These are phyloP conservation scores for Hylaeus volcanicus DNA, from an alignment of 1,140 invertebrate species.

Conservation along the genomic window DNA sequence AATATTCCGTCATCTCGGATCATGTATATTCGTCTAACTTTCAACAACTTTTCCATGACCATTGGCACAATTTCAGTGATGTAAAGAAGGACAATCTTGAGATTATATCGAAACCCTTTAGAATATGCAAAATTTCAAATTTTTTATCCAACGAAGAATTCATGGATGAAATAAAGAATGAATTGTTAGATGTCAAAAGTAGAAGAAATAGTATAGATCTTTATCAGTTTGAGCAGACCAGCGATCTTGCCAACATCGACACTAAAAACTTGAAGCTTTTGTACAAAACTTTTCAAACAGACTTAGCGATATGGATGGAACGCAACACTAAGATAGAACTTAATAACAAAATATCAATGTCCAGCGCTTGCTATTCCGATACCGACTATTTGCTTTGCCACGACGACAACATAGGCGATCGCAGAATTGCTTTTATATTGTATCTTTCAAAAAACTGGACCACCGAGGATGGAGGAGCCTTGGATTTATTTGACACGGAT, in stretches of 20 bases:
- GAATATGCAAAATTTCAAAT: constrained; percentile 83
- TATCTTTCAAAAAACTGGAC: constrained; percentile 84
- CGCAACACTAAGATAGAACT: constrained; percentile 83
- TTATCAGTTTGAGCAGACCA: constrained; percentile 87
- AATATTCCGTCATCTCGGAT: constrained; percentile 63
- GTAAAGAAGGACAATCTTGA: constrained; percentile 69
- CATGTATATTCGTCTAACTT: constrained; percentile 60
- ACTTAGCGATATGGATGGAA: constrained; percentile 83
- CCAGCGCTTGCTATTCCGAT: constrained; percentile 86
- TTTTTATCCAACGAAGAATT: constrained; percentile 81
- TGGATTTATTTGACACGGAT: constrained; percentile 84
- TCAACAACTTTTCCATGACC: constrained; percentile 67
- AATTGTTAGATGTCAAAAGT: constrained; percentile 83
- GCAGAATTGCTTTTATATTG: constrained; percentile 87
- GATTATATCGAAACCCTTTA: constrained; percentile 79
- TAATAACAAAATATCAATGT: constrained; percentile 84
- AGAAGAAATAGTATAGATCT: constrained; percentile 84
- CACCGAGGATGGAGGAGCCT: constrained; percentile 83
- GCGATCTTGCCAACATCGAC: constrained; percentile 83
- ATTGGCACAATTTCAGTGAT: constrained; percentile 70
- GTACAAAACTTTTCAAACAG: constrained; percentile 82
- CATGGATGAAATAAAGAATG: constrained; percentile 82
- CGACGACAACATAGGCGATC: constrained; percentile 86
- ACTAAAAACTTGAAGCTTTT: constrained; percentile 81
- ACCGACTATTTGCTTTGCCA: constrained; percentile 88